These are phyloP conservation scores for Therioaphis trifolii DNA, from an alignment of 2,888 invertebrate genomes.

Conservation along the genomic window DNA sequence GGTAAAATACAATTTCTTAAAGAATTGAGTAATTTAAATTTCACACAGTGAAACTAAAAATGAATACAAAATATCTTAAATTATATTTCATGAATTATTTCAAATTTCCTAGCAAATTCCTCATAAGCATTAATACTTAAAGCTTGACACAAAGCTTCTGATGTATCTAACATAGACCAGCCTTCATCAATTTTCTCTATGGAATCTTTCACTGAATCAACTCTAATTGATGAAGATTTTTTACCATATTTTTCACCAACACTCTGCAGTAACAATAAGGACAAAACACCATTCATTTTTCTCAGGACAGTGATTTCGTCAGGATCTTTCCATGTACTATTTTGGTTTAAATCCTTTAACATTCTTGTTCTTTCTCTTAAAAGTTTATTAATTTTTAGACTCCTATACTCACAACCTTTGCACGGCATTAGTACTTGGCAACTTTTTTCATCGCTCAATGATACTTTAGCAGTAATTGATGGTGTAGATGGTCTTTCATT, in stretches of 20 bases:
- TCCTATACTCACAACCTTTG: constrained; percentile 49
- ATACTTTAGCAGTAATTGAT: neutral
- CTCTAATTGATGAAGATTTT: constrained; percentile 37
- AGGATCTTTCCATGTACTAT: constrained; percentile 33
- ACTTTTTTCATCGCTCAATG: constrained; percentile 22
- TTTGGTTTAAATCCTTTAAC: constrained; percentile 43
- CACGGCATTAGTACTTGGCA: constrained; percentile 52
- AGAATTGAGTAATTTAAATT: too few relatives aligned
- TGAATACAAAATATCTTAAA: too few relatives aligned
- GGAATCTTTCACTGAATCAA: constrained; percentile 40
- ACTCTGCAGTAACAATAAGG: constrained; percentile 40
- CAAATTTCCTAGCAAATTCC: constrained; percentile 67
- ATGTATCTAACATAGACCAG: constrained; percentile 49
- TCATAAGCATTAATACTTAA: constrained; percentile 55
- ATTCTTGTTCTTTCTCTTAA: constrained; percentile 49
- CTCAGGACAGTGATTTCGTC: constrained; percentile 29
- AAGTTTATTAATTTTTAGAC: constrained; percentile 58
- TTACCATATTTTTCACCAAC: constrained; percentile 50
- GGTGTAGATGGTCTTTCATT: neutral
- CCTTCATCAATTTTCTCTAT: constrained; percentile 45
- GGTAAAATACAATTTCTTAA: neutral
- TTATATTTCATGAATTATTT: constrained; percentile 38
- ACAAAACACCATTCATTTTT: constrained; percentile 52
- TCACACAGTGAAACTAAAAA: neutral
- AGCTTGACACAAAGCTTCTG: constrained; percentile 32